Percentiles rank a stretch among this genome's conserved stretches.
Conservation (phyloP, 2,113 vertebrate species). For the Vidua chalybeata region DNA sequence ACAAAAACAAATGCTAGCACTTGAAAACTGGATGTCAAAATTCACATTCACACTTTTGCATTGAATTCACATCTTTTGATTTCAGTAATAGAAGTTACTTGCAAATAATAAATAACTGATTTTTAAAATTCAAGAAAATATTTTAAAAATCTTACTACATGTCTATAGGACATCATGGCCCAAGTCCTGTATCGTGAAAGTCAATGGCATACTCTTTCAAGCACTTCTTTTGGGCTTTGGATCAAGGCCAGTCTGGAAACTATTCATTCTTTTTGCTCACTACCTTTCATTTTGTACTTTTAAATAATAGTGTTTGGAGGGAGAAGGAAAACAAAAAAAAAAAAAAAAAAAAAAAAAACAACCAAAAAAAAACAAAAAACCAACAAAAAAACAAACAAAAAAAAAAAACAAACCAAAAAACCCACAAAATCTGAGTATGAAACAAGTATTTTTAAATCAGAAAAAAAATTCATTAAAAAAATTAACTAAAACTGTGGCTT, state of each 20-base stretch:
- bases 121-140: slow-evolving; percentile 12
- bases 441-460: slow-evolving; percentile 48
- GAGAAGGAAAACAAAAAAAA: neutral
- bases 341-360: too few relatives aligned
- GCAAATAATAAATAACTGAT: neutral
- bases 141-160: neutral
- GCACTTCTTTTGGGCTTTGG: neutral
- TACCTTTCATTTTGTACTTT: neutral
- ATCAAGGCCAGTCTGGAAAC: neutral
- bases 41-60: slow-evolving; percentile 56
- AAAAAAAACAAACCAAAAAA: too few relatives aligned
- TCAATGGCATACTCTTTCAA: neutral
- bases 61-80: slow-evolving; percentile 9
- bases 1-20: neutral
- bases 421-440: neutral
- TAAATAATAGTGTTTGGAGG: neutral
- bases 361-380: too few relatives aligned
- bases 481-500: neutral
- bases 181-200: neutral
- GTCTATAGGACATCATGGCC: neutral
- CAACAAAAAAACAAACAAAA: too few relatives aligned
- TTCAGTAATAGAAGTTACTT: neutral
- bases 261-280: neutral
- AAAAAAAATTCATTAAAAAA: slow-evolving; percentile 12
- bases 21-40: slow-evolving; percentile 43